Conservation (phyloP, 2,113 vertebrate species). For the Argyrosomus japonicus region DNA sequence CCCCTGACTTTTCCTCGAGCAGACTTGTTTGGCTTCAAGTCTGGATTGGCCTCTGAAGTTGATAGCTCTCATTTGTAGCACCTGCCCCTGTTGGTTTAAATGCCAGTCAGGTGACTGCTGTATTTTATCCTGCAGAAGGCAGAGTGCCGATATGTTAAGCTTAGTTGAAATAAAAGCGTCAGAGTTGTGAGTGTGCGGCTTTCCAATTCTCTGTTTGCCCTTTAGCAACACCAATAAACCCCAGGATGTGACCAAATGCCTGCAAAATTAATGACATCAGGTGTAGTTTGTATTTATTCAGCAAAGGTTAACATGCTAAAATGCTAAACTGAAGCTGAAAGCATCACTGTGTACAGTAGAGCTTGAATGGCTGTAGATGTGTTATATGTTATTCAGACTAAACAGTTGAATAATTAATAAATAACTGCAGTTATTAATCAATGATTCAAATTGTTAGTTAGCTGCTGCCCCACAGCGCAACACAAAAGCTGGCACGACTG, state of each 20-base stretch:
- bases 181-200: background rate
- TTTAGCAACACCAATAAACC: background rate
- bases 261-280: background rate
- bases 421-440: background rate
- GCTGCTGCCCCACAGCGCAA: background rate
- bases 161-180: background rate
- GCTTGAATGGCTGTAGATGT: background rate
- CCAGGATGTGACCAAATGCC: background rate
- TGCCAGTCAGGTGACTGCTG: conserved; percentile 6
- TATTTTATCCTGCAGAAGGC: background rate
- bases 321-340: background rate
- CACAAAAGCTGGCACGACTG: background rate
- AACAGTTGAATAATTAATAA: background rate
- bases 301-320: background rate
- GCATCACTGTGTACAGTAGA: background rate
- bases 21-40: background rate
- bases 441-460: no score
- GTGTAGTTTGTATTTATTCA: background rate
- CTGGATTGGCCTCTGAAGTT: background rate
- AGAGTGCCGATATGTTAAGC: background rate
- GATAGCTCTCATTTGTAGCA: background rate
- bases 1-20: background rate
- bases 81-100: background rate
- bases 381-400: background rate
- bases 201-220: background rate